These are phyloP conservation scores for Timema cristinae DNA, from an alignment of 2,888 invertebrate genomes.

Conservation along the genomic window DNA sequence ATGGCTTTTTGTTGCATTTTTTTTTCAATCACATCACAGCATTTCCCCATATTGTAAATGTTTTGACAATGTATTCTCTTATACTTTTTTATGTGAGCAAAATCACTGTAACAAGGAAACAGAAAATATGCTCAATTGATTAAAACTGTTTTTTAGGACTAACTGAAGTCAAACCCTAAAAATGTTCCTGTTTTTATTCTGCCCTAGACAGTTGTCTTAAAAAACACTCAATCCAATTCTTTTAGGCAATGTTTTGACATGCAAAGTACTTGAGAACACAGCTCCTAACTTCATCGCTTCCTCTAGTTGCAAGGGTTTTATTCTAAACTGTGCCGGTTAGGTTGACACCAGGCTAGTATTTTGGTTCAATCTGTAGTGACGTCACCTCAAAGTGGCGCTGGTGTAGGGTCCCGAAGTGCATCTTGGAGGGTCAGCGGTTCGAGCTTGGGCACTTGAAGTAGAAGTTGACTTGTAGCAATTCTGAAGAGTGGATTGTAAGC, in stretches of 20 bases:
- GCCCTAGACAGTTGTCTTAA: too few species aligned
- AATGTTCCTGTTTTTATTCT: too few species aligned
- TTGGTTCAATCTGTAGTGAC: too few species aligned
- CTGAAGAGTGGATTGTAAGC: too few species aligned
- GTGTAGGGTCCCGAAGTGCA: too few species aligned
- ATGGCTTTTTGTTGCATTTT: neutral
- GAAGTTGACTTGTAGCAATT: too few species aligned
- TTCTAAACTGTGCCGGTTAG: neutral
- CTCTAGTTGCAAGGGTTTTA: neutral
- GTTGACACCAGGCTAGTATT: too few species aligned
- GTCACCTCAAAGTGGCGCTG: too few species aligned
- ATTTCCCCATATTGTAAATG: neutral
- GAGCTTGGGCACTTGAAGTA: too few species aligned
- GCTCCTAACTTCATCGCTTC: neutral
- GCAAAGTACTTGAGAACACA: neutral
- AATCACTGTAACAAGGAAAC: neutral
- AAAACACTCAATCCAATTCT: neutral
- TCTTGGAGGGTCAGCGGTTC: too few species aligned
- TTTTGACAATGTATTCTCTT: neutral
- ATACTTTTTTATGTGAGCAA: neutral
- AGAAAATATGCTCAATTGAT: neutral
- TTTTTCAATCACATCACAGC: neutral
- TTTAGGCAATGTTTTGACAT: neutral
- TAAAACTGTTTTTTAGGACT: neutral
- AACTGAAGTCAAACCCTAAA: too few species aligned